Conservation (phyloP, 2,113 vertebrate species). For the Cebidichthys violaceus region DNA sequence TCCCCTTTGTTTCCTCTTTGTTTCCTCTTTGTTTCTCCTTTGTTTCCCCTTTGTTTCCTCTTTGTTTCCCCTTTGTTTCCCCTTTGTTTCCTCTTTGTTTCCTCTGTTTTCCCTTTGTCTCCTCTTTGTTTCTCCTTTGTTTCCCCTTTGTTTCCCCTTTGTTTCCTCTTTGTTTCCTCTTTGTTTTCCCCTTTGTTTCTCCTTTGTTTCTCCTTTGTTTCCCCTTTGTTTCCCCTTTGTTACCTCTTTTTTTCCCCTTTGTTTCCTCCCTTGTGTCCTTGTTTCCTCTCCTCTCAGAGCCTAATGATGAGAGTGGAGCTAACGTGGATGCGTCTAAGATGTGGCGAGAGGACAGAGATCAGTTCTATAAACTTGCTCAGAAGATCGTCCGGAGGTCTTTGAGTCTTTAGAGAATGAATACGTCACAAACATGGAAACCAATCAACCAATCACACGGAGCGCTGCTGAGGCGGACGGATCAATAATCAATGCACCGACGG, state of each 20-base stretch:
- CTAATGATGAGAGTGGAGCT: slow-evolving; percentile 96
- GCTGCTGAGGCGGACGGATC: slow-evolving; percentile 15
- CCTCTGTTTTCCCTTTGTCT: too few species aligned
- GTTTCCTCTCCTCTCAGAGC: slow-evolving; percentile 83
- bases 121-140: too few species aligned
- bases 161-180: too few species aligned
- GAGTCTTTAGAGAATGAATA: slow-evolving; percentile 81
- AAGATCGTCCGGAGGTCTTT: slow-evolving; percentile 96
- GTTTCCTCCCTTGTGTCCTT: background rate
- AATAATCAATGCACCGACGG: slow-evolving; percentile 33
- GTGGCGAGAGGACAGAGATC: slow-evolving; percentile 96
- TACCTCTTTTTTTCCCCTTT: background rate
- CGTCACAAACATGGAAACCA: too few species aligned
- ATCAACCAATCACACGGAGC: slow-evolving; percentile 15
- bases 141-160: too few species aligned
- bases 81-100: too few species aligned
- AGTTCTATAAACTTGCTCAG: slow-evolving; percentile 93
- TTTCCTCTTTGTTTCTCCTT: too few species aligned
- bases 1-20: too few species aligned
- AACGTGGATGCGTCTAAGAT: slow-evolving; percentile 98
- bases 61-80: too few species aligned
- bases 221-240: background rate
- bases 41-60: too few species aligned
- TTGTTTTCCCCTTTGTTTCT: too few species aligned
- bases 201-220: background rate